Percentiles rank a stretch among this genome's conserved stretches.
Evolutionary conservation across 1,140 invertebrate species (phyloP).

Genomic region (Drosophila nebulosa): DNA sequence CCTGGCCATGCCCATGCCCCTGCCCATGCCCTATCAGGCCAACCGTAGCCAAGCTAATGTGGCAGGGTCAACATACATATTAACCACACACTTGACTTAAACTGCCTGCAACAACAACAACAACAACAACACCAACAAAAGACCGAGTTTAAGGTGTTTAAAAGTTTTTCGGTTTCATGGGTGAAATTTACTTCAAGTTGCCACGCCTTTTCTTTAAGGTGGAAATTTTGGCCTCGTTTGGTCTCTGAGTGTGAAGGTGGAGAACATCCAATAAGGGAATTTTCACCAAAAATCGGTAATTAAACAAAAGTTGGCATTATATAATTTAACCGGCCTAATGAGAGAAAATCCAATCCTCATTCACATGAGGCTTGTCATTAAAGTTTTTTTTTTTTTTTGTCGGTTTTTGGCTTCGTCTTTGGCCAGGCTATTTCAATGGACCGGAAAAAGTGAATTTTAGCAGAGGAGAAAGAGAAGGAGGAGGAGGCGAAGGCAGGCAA

Average conservation of each 20-base stretch:
- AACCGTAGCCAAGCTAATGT: slow-evolving; percentile 55
- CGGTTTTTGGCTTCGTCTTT: not conserved
- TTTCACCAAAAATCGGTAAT: slow-evolving; percentile 15
- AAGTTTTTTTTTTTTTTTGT: slow-evolving; percentile 1
- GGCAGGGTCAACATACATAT: slow-evolving; percentile 55
- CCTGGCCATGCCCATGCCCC: not conserved
- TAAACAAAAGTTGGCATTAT: slow-evolving; percentile 64
- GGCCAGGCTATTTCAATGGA: slow-evolving; percentile 67
- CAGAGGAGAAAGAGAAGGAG: slow-evolving; percentile 24
- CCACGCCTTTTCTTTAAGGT: slow-evolving; percentile 22
- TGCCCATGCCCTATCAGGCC: slow-evolving; percentile 17
- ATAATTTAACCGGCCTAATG: slow-evolving; percentile 49
- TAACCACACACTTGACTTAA: slow-evolving; percentile 6
- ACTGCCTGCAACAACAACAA: slow-evolving; percentile 1
- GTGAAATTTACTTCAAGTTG: slow-evolving; percentile 41
- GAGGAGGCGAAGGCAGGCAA: slow-evolving; percentile 20
- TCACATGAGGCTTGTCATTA: slow-evolving; percentile 42
- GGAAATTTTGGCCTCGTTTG: slow-evolving; percentile 6
- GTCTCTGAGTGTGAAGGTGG: not conserved
- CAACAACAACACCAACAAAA: slow-evolving; percentile 42
- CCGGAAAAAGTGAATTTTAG: slow-evolving; percentile 73
- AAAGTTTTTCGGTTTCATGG: not conserved
- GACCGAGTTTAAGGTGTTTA: slow-evolving; percentile 35
- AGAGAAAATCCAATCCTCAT: slow-evolving; percentile 63
- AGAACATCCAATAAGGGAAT: not conserved